Evolutionary conservation across 2,888 invertebrate genomes (phyloP).

Genomic region (Andrena flavipes): DNA sequence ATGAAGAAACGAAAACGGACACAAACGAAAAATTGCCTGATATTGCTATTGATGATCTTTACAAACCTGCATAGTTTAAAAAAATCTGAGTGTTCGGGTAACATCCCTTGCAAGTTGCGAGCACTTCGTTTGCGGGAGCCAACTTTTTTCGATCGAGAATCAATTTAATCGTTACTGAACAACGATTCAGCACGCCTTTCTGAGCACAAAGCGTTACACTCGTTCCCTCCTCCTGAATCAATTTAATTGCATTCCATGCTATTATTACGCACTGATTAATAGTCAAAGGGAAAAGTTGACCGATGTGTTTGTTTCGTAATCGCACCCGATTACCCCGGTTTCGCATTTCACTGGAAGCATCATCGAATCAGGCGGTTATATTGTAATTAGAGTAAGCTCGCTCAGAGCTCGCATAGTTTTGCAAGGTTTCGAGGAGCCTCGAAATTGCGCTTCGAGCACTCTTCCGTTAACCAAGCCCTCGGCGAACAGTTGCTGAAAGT

Average conservation of each 20-base stretch:
- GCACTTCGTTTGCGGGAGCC: too few relatives aligned
- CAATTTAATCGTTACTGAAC: too few relatives aligned
- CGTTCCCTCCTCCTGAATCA: background rate
- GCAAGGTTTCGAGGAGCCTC: background rate
- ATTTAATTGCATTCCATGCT: conserved; percentile 7
- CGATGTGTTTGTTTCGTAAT: conserved; percentile 27
- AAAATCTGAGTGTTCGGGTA: too few relatives aligned
- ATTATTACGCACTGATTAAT: conserved; percentile 30
- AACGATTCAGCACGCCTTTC: background rate
- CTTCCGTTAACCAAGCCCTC: conserved; percentile 20
- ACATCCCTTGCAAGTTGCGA: too few relatives aligned
- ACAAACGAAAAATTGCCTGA: too few relatives aligned
- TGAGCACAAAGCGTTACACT: background rate
- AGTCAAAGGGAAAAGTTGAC: conserved; percentile 32
- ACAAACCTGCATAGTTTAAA: too few relatives aligned
- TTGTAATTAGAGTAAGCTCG: conserved; percentile 20
- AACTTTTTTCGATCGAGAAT: too few relatives aligned
- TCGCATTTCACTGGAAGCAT: background rate
- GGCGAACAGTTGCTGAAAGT: conserved; percentile 18
- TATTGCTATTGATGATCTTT: too few relatives aligned
- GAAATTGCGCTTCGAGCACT: conserved; percentile 34
- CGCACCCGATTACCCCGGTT: conserved; percentile 16
- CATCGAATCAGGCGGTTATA: conserved; percentile 20
- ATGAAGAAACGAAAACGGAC: too few relatives aligned
- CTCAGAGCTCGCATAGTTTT: conserved; percentile 41